Percentiles rank a stretch among this genome's conserved stretches.
These are phyloP conservation scores for Penaeus japonicus DNA, from an alignment of 1,140 invertebrate genomes.

Conservation along the genomic window DNA sequence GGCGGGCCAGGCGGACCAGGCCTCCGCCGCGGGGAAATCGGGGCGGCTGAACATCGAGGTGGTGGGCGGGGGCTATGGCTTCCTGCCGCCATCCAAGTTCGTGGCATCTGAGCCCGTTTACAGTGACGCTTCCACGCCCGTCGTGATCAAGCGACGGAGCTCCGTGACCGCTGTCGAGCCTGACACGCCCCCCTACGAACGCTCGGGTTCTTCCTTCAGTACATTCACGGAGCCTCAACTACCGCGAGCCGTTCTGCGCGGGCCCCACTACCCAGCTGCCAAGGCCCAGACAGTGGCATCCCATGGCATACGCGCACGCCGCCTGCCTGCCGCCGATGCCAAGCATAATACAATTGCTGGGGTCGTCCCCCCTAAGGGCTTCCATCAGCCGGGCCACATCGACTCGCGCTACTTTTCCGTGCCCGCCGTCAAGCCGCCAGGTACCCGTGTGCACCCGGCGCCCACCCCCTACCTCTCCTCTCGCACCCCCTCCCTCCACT, in stretches of 20 bases:
- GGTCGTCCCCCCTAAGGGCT: conserved; percentile 55
- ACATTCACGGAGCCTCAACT: conserved; percentile 58
- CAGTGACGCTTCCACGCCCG: conserved; percentile 59
- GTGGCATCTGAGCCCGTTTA: conserved; percentile 59
- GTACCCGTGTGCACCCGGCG: conserved; percentile 59
- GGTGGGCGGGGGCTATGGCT: conserved; percentile 58
- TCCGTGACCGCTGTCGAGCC: conserved; percentile 58
- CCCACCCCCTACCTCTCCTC: conserved; percentile 47
- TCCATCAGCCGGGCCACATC: conserved; percentile 58
- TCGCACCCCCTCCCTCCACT: conserved; percentile 57
- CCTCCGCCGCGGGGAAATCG: neutral
- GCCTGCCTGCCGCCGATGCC: conserved; percentile 50
- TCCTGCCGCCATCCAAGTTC: conserved; percentile 58
- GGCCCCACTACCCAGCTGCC: conserved; percentile 25
- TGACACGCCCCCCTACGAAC: conserved; percentile 58
- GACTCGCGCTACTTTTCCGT: conserved; percentile 59
- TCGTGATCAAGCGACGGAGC: conserved; percentile 57
- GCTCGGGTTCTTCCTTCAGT: conserved; percentile 56
- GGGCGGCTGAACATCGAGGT: conserved; percentile 56
- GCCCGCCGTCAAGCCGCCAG: conserved; percentile 58
- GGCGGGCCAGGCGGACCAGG: neutral
- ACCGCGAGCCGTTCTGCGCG: conserved; percentile 44
- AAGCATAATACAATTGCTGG: conserved; percentile 58
- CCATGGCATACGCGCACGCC: conserved; percentile 43
- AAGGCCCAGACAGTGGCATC: conserved; percentile 49